Conservation (phyloP, 2,797 vertebrate species). For the Cynodonichthys magdalenae region DNA sequence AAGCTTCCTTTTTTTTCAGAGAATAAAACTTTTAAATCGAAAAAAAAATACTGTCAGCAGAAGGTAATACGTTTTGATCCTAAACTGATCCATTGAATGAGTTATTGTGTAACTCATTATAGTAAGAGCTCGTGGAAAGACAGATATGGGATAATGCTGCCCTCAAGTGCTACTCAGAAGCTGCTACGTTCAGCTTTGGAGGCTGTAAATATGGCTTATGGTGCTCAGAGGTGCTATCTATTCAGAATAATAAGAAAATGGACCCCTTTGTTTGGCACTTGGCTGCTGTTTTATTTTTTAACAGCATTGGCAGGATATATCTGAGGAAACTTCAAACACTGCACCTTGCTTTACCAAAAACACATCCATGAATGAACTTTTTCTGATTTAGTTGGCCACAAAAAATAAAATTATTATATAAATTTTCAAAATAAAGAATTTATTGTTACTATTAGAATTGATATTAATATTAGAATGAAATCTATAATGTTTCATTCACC, state of each 20-base stretch:
- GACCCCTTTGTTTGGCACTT: constrained; percentile 18
- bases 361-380: background rate
- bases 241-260: constrained; percentile 43
- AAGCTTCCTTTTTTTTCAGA: constrained; percentile 25
- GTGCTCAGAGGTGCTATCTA: constrained; percentile 27
- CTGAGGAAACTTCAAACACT: background rate
- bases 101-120: constrained; percentile 45
- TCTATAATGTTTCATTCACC: background rate
- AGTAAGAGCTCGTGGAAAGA: constrained; percentile 29
- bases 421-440: background rate
- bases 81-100: constrained; percentile 42
- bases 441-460: background rate
- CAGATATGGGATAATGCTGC: constrained; percentile 63
- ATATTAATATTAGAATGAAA: background rate
- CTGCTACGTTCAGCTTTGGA: constrained; percentile 36
- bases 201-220: constrained; percentile 34
- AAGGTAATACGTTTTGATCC: constrained; percentile 36
- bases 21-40: constrained; percentile 26
- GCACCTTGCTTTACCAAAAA: background rate
- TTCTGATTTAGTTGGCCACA: background rate
- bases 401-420: background rate
- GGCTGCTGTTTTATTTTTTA: constrained; percentile 33
- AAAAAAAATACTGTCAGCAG: constrained; percentile 27
- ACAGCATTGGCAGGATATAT: constrained; percentile 6
- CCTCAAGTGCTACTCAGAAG: constrained; percentile 66